Evolutionary conservation across 2,113 vertebrate genomes (phyloP).

Genomic region (Crotalus helleri): DNA sequence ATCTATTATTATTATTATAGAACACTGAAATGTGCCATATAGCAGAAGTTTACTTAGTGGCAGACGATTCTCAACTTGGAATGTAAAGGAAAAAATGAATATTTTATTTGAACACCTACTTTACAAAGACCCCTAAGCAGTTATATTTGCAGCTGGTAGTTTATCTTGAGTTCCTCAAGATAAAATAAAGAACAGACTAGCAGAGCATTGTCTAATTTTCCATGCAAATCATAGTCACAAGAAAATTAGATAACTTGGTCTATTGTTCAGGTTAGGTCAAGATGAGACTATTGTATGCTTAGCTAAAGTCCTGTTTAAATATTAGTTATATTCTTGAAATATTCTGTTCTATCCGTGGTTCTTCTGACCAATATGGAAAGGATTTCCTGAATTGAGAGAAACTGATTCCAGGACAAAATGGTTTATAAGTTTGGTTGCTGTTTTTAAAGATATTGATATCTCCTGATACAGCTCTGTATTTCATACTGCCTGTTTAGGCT

Average conservation of each 20-base stretch:
- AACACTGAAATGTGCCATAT: constrained; percentile 34
- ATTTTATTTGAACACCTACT: background rate
- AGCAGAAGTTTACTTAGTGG: background rate
- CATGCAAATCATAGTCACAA: background rate
- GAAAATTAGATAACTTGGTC: background rate
- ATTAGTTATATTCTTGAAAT: background rate
- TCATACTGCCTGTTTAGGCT: background rate
- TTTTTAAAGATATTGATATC: background rate
- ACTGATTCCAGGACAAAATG: too few species aligned
- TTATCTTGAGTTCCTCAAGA: background rate
- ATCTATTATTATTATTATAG: constrained; percentile 15
- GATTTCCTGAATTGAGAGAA: background rate
- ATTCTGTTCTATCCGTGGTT: background rate
- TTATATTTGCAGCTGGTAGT: background rate
- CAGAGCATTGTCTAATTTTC: background rate
- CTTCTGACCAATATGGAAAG: background rate
- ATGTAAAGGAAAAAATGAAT: constrained; percentile 28
- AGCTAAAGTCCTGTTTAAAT: background rate
- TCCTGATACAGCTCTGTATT: background rate
- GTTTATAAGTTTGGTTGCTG: background rate
- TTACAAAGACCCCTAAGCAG: background rate
- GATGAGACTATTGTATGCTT: background rate
- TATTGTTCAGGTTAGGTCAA: background rate
- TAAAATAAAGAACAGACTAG: background rate
- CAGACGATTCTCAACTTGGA: constrained; percentile 26